A percentile compares a stretch with the other conserved stretches of the same genome.
phyloP scores from a whole-genome alignment of 2,888 invertebrate genomes.

The Callyntrura sp. region DNA sequence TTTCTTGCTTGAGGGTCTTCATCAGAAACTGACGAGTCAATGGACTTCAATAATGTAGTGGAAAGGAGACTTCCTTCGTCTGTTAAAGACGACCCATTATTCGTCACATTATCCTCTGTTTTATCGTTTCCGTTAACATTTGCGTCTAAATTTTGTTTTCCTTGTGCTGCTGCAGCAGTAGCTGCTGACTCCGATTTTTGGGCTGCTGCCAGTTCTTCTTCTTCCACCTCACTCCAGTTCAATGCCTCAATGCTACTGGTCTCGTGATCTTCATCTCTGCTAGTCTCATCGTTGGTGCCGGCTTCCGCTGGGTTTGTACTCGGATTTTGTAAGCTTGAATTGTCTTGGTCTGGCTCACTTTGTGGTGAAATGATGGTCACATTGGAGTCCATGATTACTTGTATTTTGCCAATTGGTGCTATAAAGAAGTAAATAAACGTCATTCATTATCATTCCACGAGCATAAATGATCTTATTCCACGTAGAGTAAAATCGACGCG shows the following conservation, averaged over 20 bases:
- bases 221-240: slow-evolving; percentile 83
- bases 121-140: slow-evolving; percentile 32
- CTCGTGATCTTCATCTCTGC: slow-evolving; percentile 80
- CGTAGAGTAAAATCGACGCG: slow-evolving; percentile 14
- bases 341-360: slow-evolving; percentile 74
- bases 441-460: too few relatives aligned
- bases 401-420: not conserved
- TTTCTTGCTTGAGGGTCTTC: slow-evolving; percentile 76
- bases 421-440: not conserved
- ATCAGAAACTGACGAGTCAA: slow-evolving; percentile 70
- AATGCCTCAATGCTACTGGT: slow-evolving; percentile 83
- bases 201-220: slow-evolving; percentile 81
- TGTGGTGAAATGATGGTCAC: slow-evolving; percentile 42
- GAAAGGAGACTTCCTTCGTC: slow-evolving; percentile 70
- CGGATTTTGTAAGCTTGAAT: slow-evolving; percentile 73
- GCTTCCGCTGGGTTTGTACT: slow-evolving; percentile 77
- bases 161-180: too few relatives aligned
- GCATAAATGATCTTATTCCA: slow-evolving; percentile 27
- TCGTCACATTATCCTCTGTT: slow-evolving; percentile 56
- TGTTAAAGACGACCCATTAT: slow-evolving; percentile 48
- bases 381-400: slow-evolving; percentile 61
- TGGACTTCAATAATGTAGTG: slow-evolving; percentile 77
- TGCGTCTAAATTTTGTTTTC: not conserved
- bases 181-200: slow-evolving; percentile 57
- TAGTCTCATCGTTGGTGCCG: slow-evolving; percentile 72